Evolutionary conservation across 2,113 vertebrate species (phyloP).

Genomic region (Platichthys flesus): DNA sequence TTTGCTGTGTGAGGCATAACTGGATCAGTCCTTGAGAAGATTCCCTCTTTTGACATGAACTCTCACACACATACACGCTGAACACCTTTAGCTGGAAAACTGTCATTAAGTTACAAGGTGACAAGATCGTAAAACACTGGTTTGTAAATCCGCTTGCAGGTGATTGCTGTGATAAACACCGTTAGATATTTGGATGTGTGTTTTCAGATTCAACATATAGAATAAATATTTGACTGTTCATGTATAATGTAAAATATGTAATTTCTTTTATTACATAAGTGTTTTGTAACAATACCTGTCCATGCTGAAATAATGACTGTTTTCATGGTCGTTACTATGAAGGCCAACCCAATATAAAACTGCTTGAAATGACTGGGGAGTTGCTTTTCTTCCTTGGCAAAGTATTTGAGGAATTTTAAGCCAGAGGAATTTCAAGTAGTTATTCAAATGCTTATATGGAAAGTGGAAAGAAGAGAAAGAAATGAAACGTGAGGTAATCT

Average conservation of each 20-base stretch:
- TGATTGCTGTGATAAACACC: not conserved
- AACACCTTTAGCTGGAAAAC: not conserved
- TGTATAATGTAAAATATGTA: not conserved
- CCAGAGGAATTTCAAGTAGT: not conserved
- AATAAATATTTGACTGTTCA: too few relatives aligned
- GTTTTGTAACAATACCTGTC: not conserved
- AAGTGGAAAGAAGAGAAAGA: too few relatives aligned
- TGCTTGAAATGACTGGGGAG: not conserved
- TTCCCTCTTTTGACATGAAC: not conserved
- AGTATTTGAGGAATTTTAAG: not conserved
- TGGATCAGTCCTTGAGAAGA: not conserved
- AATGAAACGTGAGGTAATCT: too few relatives aligned
- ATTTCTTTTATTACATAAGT: not conserved
- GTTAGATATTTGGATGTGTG: not conserved
- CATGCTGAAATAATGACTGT: not conserved
- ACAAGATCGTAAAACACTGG: slow-evolving; percentile 12
- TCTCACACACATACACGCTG: too few relatives aligned
- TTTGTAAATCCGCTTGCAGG: not conserved
- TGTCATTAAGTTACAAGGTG: not conserved
- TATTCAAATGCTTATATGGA: not conserved
- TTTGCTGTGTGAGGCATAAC: not conserved
- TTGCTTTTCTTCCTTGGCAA: not conserved
- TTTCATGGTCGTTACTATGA: too few relatives aligned
- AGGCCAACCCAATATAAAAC: not conserved
- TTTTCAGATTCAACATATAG: not conserved